A percentile compares a stretch with the other conserved stretches of the same genome.
Evolutionary conservation across 1,140 invertebrate species (phyloP).

Genomic region (Mamestra configurata): DNA sequence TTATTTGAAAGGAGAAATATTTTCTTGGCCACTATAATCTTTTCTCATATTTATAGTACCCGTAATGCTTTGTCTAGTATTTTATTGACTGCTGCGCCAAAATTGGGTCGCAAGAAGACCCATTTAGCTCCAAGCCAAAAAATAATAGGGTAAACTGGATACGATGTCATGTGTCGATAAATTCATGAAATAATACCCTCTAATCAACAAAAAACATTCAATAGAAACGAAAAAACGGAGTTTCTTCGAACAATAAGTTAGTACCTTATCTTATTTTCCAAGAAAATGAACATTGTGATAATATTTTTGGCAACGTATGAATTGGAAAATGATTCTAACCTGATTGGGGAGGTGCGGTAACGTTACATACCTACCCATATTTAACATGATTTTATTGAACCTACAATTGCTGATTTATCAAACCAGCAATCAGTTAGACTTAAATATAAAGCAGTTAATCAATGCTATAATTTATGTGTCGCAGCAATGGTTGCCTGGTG

Average conservation of each 20-base stretch:
- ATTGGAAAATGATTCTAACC: neutral
- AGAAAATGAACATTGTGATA: neutral
- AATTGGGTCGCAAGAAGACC: neutral
- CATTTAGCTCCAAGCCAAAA: slow-evolving; percentile 15
- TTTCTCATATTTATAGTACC: neutral
- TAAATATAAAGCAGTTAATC: too few relatives aligned
- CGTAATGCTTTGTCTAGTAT: neutral
- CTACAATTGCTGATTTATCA: too few relatives aligned
- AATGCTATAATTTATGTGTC: too few relatives aligned
- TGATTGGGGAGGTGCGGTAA: neutral
- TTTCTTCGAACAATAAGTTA: neutral
- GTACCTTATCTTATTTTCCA: neutral
- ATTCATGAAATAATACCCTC: slow-evolving; percentile 7
- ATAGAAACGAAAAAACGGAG: neutral
- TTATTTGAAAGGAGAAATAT: neutral
- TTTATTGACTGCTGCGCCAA: neutral
- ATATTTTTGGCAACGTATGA: neutral
- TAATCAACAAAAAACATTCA: neutral
- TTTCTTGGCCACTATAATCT: neutral
- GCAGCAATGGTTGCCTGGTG: too few relatives aligned
- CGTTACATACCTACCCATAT: neutral
- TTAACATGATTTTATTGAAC: too few relatives aligned
- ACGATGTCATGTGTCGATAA: neutral
- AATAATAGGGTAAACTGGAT: slow-evolving; percentile 13
- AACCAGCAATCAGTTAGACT: too few relatives aligned